These are phyloP conservation scores for Catharus ustulatus DNA, from an alignment of 2,797 vertebrate genomes.

Conservation along the genomic window DNA sequence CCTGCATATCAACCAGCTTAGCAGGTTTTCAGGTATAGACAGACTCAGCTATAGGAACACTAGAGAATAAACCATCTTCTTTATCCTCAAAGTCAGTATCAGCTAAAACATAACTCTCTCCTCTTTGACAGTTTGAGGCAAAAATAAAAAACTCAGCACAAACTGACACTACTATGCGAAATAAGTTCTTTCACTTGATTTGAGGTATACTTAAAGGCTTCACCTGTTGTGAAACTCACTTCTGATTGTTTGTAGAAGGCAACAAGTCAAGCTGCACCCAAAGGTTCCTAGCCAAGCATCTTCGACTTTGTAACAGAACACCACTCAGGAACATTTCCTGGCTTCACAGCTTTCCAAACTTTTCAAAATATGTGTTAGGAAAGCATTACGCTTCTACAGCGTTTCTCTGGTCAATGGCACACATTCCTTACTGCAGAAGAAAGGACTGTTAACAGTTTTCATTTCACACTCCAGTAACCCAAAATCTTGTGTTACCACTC, in stretches of 20 bases:
- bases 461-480: conserved; percentile 59
- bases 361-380: neutral
- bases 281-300: neutral
- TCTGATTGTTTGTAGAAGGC: neutral
- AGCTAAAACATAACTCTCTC: neutral
- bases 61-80: neutral
- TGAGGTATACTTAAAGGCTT: neutral
- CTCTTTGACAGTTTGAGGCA: neutral
- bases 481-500: conserved; percentile 41
- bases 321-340: neutral
- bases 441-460: conserved; percentile 30
- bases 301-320: neutral
- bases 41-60: neutral
- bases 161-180: neutral
- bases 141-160: neutral
- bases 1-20: neutral
- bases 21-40: neutral
- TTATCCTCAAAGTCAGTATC: neutral
- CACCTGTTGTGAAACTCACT: neutral
- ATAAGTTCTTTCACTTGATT: neutral
- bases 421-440: neutral
- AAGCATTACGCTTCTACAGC: neutral
- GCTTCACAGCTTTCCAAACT: neutral
- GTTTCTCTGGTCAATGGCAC: neutral
- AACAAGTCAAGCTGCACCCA: neutral